These are phyloP conservation scores for Chrysolina americana DNA, from an alignment of 2,888 invertebrate species.

Conservation along the genomic window DNA sequence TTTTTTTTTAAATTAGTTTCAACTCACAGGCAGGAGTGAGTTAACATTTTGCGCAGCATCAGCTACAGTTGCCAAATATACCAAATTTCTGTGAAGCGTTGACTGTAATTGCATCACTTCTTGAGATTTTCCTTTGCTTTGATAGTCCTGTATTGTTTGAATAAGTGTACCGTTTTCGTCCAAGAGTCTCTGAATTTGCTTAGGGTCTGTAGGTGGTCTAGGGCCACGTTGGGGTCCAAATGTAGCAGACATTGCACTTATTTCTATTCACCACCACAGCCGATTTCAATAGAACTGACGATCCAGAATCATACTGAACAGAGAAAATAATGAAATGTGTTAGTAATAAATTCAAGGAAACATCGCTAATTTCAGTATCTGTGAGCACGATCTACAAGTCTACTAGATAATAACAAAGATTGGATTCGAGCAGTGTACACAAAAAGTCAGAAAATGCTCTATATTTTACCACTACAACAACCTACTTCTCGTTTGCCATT, in stretches of 20 bases:
- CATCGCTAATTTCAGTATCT: too few relatives aligned
- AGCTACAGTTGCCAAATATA: constrained; percentile 96
- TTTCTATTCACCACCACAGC: neutral
- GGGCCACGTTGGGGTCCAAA: constrained; percentile 82
- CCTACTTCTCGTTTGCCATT: too few relatives aligned
- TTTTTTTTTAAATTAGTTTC: too few relatives aligned
- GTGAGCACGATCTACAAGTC: too few relatives aligned
- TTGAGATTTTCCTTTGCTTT: constrained; percentile 93
- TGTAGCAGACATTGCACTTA: constrained; percentile 77
- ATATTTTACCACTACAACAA: too few relatives aligned
- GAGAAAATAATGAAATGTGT: neutral
- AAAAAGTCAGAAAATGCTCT: too few relatives aligned
- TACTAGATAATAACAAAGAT: too few relatives aligned
- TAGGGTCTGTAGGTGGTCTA: constrained; percentile 83
- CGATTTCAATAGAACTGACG: neutral
- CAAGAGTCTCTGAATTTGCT: constrained; percentile 94
- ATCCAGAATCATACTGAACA: neutral
- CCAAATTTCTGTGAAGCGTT: constrained; percentile 93
- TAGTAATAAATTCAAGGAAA: neutral
- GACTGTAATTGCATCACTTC: constrained; percentile 97
- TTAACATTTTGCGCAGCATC: constrained; percentile 96
- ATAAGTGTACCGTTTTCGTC: constrained; percentile 98
- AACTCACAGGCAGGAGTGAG: constrained; percentile 87
- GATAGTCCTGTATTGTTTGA: constrained; percentile 96
- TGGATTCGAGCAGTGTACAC: too few relatives aligned